phyloP scores from a whole-genome alignment of 2,797 vertebrate genomes.

The Gymnocypris eckloni region DNA sequence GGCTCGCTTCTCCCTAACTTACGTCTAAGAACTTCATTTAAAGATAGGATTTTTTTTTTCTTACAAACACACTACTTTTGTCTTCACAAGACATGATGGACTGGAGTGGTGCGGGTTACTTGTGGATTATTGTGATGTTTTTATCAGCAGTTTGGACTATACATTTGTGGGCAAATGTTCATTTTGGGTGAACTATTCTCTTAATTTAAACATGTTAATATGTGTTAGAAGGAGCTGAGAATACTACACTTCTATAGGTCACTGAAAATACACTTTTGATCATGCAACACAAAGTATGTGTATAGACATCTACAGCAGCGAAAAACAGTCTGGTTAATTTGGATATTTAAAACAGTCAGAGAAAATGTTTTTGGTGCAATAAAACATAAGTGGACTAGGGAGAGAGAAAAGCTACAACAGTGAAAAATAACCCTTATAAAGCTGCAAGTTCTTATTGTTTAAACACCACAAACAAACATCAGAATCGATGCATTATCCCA shows the following conservation, averaged over 20 bases:
- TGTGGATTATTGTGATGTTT: too few relatives aligned
- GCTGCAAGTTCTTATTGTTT: not conserved
- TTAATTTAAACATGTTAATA: too few relatives aligned
- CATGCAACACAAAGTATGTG: too few relatives aligned
- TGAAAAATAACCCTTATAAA: not conserved
- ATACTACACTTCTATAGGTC: not conserved
- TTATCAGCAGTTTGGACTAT: too few relatives aligned
- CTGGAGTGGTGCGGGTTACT: too few relatives aligned
- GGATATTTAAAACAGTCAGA: not conserved
- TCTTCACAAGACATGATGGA: too few relatives aligned
- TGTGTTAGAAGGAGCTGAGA: not conserved
- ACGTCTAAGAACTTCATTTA: too few relatives aligned
- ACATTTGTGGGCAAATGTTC: not conserved
- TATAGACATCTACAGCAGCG: not conserved
- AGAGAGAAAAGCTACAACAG: not conserved
- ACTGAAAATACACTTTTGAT: too few relatives aligned
- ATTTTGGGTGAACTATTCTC: too few relatives aligned
- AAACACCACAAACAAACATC: not conserved
- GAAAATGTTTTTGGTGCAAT: not conserved
- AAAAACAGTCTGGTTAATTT: not conserved
- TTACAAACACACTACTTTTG: too few relatives aligned
- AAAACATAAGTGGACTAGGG: not conserved
- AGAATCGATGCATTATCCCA: not conserved
- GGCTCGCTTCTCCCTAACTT: too few relatives aligned
- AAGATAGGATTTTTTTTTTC: too few relatives aligned